Evolutionary conservation across 2,888 invertebrate species (phyloP).

Genomic region (Galerucella nymphaeae): DNA sequence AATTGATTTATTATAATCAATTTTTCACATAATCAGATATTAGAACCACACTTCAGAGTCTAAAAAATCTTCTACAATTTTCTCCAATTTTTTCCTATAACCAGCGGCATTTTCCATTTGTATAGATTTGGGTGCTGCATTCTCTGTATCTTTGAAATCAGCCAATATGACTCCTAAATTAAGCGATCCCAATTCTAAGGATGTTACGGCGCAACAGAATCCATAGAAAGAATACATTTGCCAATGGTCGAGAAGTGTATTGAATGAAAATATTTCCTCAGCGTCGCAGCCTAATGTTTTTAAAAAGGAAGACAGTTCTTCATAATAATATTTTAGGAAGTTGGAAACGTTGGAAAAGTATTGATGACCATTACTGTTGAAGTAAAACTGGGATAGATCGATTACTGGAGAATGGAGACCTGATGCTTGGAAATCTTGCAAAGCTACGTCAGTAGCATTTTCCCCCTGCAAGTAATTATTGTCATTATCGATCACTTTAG

Average conservation of each 20-base stretch:
- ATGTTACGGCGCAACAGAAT: slow-evolving; percentile 3
- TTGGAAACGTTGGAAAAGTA: not conserved
- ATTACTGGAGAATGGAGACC: slow-evolving; percentile 13
- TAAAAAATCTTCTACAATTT: slow-evolving; percentile 5
- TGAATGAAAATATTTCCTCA: not conserved
- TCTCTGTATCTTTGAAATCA: not conserved
- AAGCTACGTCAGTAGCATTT: not conserved
- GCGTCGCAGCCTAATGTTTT: not conserved
- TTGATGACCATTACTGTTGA: not conserved
- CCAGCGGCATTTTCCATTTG: not conserved
- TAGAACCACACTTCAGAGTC: not conserved
- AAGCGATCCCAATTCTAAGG: slow-evolving; percentile 1
- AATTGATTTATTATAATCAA: too few relatives aligned
- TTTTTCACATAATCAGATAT: too few relatives aligned
- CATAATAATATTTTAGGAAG: slow-evolving; percentile 3
- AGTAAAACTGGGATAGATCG: slow-evolving; percentile 12
- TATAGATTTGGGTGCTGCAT: not conserved
- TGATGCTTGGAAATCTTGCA: not conserved
- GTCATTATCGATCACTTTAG: not conserved
- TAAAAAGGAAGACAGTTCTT: slow-evolving; percentile 6
- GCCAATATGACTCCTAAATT: not conserved
- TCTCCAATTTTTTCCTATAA: slow-evolving; percentile 9
- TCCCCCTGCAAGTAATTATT: slow-evolving; percentile 3
- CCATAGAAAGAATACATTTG: slow-evolving; percentile 10
- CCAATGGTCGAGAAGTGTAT: slow-evolving; percentile 6